These are phyloP conservation scores for Hyalella azteca DNA, from an alignment of 2,888 invertebrate genomes.

Conservation along the genomic window DNA sequence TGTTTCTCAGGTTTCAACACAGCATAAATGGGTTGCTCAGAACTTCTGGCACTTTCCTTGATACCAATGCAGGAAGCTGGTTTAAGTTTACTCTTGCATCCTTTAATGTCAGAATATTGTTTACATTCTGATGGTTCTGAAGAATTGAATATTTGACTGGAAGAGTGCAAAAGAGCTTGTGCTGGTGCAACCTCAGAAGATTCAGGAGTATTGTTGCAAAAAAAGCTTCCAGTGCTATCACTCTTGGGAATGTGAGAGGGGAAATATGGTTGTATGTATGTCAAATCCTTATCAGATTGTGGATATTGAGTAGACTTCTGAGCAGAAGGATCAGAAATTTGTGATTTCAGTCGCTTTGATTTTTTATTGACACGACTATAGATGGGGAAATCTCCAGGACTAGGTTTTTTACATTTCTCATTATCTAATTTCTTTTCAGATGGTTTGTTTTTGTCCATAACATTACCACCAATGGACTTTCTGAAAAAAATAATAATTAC, in stretches of 20 bases:
- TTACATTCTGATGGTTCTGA: too few relatives aligned
- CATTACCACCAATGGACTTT: neutral
- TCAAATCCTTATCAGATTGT: neutral
- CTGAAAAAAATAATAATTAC: neutral
- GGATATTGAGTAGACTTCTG: neutral
- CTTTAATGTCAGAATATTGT: neutral
- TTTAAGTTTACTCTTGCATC: neutral
- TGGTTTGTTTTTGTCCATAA: conserved; percentile 27
- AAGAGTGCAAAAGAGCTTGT: neutral
- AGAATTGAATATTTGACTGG: too few relatives aligned
- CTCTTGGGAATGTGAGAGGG: neutral
- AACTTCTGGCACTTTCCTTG: neutral
- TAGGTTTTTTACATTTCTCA: conserved; percentile 3
- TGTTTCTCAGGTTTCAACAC: neutral
- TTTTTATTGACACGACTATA: conserved; percentile 24
- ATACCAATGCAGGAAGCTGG: neutral
- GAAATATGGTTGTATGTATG: conserved; percentile 31
- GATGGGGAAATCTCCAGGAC: conserved; percentile 31
- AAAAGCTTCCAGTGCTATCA: conserved; percentile 27
- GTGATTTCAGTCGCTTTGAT: neutral
- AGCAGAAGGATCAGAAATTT: neutral
- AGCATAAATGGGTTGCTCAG: neutral
- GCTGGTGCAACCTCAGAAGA: neutral
- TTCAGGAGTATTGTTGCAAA: neutral
- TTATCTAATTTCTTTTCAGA: neutral